A percentile compares a stretch with the other conserved stretches of the same genome.
phyloP scores from a whole-genome alignment of 2,797 vertebrate genomes.

The Melanogrammus aeglefinus region DNA sequence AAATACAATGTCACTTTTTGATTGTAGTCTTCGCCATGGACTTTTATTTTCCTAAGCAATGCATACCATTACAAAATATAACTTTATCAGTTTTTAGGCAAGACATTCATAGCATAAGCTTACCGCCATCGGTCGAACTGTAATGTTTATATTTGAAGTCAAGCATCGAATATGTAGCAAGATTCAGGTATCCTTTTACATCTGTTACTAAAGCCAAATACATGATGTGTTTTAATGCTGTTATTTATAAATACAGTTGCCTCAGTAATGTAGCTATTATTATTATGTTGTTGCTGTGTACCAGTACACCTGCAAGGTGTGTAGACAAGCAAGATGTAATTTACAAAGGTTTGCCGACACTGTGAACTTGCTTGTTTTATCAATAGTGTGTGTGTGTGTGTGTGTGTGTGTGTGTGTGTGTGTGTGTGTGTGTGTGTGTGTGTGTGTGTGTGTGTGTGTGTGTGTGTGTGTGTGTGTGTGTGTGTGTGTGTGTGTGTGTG shows the following conservation, averaged over 20 bases:
- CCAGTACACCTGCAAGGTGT: conserved; percentile 36
- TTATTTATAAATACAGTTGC: conserved; percentile 45
- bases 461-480: background rate
- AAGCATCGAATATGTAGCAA: conserved; percentile 61
- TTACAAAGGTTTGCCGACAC: conserved; percentile 57
- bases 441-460: conserved; percentile 9
- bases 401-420: conserved; percentile 18
- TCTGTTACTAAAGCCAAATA: conserved; percentile 73
- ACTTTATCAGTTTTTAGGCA: background rate
- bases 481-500: conserved; percentile 18
- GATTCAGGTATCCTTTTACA: conserved; percentile 70
- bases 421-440: conserved; percentile 19
- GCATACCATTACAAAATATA: background rate
- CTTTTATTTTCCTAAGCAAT: background rate
- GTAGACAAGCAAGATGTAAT: conserved; percentile 17
- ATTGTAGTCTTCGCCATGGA: background rate
- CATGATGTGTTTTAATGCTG: conserved; percentile 46
- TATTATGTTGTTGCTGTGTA: conserved; percentile 38
- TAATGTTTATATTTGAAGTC: conserved; percentile 50
- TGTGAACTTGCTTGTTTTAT: conserved; percentile 51
- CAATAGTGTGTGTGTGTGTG: conserved; percentile 10
- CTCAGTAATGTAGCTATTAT: conserved; percentile 36
- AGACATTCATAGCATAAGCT: conserved; percentile 10
- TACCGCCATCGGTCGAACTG: conserved; percentile 33
- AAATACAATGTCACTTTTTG: background rate